These are phyloP conservation scores for Lepisosteus osseus DNA, from an alignment of 2,113 vertebrate species.

Conservation along the genomic window DNA sequence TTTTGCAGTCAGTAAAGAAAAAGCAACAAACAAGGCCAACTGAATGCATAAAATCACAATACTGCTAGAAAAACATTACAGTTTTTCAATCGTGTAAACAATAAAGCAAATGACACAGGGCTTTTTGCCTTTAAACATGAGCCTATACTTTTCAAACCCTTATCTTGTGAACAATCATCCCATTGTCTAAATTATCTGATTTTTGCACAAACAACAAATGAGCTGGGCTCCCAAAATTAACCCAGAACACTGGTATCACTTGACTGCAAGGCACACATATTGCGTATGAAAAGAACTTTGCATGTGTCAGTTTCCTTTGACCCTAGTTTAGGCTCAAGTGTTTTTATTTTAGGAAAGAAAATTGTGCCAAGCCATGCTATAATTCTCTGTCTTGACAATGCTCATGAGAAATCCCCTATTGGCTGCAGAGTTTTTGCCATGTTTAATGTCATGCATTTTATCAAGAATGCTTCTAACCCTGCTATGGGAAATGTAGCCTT, in stretches of 20 bases:
- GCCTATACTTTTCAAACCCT: neutral
- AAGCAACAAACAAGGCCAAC: neutral
- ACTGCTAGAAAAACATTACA: neutral
- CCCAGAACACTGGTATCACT: conserved; percentile 27
- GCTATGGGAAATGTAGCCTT: too few relatives aligned
- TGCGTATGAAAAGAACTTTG: conserved; percentile 3
- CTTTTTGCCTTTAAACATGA: too few relatives aligned
- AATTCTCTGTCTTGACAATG: conserved; percentile 5
- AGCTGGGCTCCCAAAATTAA: conserved; percentile 40
- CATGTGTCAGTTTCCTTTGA: conserved; percentile 22
- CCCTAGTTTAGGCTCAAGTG: conserved; percentile 23
- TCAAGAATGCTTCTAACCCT: too few relatives aligned
- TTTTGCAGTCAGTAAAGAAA: neutral
- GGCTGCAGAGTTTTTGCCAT: too few relatives aligned
- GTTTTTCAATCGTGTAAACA: too few relatives aligned
- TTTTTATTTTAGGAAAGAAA: conserved; percentile 28
- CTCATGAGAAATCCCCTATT: too few relatives aligned
- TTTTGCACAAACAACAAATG: neutral
- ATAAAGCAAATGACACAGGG: too few relatives aligned
- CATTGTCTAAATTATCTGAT: conserved; percentile 43
- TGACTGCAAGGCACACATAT: neutral
- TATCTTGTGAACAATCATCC: conserved; percentile 24
- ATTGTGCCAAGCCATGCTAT: conserved; percentile 8
- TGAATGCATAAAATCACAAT: neutral
- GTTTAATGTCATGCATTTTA: too few relatives aligned